Evolutionary conservation across 2,888 invertebrate species (phyloP).

Genomic region (Lepas anatifera): DNA sequence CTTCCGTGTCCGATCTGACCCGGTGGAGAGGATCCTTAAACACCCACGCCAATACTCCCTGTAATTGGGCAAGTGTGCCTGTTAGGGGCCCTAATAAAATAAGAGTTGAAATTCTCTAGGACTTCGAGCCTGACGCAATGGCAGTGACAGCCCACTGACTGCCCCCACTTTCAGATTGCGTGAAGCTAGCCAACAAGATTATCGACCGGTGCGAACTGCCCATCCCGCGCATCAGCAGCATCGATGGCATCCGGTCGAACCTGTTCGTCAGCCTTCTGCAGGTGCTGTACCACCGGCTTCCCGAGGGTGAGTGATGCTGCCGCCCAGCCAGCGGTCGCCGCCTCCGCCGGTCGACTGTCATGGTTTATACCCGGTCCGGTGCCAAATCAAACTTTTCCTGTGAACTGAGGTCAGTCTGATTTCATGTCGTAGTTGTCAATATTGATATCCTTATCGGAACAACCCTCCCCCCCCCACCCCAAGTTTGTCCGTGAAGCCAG

Average conservation of each 20-base stretch:
- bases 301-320: background rate
- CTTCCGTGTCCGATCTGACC: background rate
- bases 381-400: too few species aligned
- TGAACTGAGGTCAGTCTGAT: too few species aligned
- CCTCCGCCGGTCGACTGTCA: too few species aligned
- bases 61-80: too few species aligned
- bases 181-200: background rate
- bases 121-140: background rate
- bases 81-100: background rate
- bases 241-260: constrained; percentile 6
- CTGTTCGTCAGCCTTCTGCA: background rate
- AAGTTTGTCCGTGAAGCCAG: too few species aligned
- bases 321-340: too few species aligned
- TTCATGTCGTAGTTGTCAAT: too few species aligned
- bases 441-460: too few species aligned
- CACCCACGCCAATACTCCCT: too few species aligned
- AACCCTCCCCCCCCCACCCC: too few species aligned
- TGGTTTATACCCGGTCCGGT: too few species aligned
- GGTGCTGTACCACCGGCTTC: background rate
- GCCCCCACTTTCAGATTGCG: background rate
- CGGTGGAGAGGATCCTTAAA: background rate
- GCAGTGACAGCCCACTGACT: background rate
- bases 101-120: background rate
- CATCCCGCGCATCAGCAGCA: background rate
- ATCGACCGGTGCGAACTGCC: background rate